Evolutionary conservation across 2,113 vertebrate species (phyloP).

Genomic region (Cheilinus undulatus): DNA sequence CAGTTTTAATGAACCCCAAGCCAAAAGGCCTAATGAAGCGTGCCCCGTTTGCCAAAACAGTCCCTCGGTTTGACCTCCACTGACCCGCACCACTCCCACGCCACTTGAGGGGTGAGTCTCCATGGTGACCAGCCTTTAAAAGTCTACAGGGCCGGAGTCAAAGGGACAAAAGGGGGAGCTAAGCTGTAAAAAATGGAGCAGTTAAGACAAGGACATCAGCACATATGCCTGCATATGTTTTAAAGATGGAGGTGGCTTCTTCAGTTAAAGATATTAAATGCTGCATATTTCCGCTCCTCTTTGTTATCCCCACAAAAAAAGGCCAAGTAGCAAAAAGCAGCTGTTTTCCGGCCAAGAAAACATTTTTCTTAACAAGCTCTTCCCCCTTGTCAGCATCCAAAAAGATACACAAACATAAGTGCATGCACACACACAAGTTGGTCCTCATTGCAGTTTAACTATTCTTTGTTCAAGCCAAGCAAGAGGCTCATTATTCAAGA

Average conservation of each 20-base stretch:
- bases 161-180: slow-evolving; percentile 52
- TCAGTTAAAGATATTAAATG: slow-evolving; percentile 47
- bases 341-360: slow-evolving; percentile 66
- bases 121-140: slow-evolving; percentile 70
- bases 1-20: slow-evolving; percentile 84
- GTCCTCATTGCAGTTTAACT: slow-evolving; percentile 63
- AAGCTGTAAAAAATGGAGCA: slow-evolving; percentile 45
- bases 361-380: slow-evolving; percentile 71
- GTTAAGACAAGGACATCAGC: slow-evolving; percentile 43
- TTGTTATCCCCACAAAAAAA: slow-evolving; percentile 62
- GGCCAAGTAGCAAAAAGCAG: slow-evolving; percentile 61
- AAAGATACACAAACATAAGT: slow-evolving; percentile 41
- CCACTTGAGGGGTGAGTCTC: slow-evolving; percentile 69
- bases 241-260: slow-evolving; percentile 26
- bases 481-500: slow-evolving; percentile 74
- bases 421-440: slow-evolving; percentile 28
- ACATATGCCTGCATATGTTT: slow-evolving; percentile 62
- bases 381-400: slow-evolving; percentile 60
- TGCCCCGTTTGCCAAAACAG: slow-evolving; percentile 79
- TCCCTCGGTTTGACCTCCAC: slow-evolving; percentile 71
- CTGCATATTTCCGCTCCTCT: slow-evolving; percentile 44
- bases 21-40: slow-evolving; percentile 84
- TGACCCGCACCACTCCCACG: slow-evolving; percentile 67
- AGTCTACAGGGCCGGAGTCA: slow-evolving; percentile 55
- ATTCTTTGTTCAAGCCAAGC: slow-evolving; percentile 64